A percentile compares a stretch with the other conserved stretches of the same genome.
Conservation (phyloP, 2,797 vertebrate species). For the Nannoperca australis region DNA sequence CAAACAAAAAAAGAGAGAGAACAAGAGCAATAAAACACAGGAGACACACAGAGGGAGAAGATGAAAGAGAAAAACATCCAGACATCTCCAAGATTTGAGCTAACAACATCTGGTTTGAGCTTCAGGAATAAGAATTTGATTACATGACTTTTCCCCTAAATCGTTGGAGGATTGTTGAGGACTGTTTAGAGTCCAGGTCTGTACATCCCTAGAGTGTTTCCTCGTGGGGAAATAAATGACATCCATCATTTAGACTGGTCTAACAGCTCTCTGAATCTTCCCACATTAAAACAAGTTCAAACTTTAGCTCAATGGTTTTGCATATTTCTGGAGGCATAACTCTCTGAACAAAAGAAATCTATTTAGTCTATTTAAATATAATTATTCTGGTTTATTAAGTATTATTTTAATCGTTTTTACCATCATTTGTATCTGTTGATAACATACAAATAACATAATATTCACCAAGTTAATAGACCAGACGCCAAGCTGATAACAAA, state of each 20-base stretch:
- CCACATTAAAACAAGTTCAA: constrained; percentile 18
- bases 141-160: constrained; percentile 73
- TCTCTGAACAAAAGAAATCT: background rate
- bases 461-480: background rate
- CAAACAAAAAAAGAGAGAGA: constrained; percentile 14
- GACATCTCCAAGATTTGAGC: constrained; percentile 54
- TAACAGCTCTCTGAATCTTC: constrained; percentile 13
- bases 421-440: background rate
- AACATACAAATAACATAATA: background rate
- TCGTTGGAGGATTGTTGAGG: constrained; percentile 67
- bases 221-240: constrained; percentile 43
- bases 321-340: background rate
- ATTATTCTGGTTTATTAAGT: background rate
- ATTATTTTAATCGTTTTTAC: background rate
- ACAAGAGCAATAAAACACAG: constrained; percentile 49
- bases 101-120: constrained; percentile 75
- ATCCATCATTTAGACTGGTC: constrained; percentile 32
- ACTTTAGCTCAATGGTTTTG: background rate
- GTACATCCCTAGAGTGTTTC: constrained; percentile 37
- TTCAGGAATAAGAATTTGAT: constrained; percentile 73
- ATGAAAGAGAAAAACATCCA: constrained; percentile 1
- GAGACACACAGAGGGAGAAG: constrained; percentile 20
- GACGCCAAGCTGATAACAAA: no score
- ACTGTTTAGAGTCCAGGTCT: constrained; percentile 47
- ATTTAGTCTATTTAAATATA: background rate